Evolutionary conservation across 2,888 invertebrate species (phyloP).

Genomic region (Mantis religiosa): DNA sequence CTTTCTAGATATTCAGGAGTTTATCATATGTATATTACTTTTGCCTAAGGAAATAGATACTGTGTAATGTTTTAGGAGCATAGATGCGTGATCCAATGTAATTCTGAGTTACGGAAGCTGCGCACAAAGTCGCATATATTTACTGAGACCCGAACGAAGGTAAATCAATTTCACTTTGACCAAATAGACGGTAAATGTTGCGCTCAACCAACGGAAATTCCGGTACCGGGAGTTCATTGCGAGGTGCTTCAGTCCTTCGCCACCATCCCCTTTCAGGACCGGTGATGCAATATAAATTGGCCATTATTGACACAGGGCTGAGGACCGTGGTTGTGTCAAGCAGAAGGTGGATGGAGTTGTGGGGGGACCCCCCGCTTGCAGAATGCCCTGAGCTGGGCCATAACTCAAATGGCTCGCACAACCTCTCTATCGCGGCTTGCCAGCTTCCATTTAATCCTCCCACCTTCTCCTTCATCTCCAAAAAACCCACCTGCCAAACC

Average conservation of each 20-base stretch:
- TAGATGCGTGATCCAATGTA: too few relatives aligned
- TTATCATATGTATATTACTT: neutral
- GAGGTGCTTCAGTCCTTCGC: neutral
- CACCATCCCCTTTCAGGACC: neutral
- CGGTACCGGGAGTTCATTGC: neutral
- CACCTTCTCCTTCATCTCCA: neutral
- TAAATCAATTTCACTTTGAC: neutral
- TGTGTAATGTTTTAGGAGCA: too few relatives aligned
- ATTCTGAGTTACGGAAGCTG: too few relatives aligned
- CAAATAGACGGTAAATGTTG: neutral
- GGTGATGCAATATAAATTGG: neutral
- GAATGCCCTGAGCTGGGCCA: neutral
- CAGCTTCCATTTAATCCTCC: conserved; percentile 9
- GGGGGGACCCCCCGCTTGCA: neutral
- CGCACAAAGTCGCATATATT: neutral
- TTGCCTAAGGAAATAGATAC: neutral
- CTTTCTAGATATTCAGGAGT: neutral
- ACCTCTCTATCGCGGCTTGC: conserved; percentile 11
- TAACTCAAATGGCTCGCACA: neutral
- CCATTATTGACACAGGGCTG: neutral
- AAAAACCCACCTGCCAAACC: neutral
- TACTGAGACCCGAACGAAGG: neutral
- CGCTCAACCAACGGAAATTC: neutral
- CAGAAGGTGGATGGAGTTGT: neutral
- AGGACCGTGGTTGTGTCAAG: neutral